Conservation (phyloP, 2,888 invertebrate genomes). For the Coremacera marginata region DNA sequence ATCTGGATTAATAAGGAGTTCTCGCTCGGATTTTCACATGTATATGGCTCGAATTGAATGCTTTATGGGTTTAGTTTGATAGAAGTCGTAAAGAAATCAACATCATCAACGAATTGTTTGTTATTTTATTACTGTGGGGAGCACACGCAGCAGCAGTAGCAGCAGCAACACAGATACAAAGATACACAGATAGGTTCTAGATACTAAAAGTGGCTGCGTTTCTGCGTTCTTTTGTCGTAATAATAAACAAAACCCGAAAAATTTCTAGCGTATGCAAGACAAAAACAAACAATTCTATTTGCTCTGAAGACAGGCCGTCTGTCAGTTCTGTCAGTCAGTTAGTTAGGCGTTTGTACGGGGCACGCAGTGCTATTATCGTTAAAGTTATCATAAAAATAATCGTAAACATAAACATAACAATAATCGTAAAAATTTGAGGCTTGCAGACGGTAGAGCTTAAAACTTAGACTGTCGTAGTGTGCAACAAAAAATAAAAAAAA, state of each 20-base stretch:
- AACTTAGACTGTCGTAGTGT: not conserved
- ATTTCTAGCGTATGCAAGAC: not conserved
- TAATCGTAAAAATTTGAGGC: slow-evolving; percentile 61
- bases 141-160: slow-evolving; percentile 50
- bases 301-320: not conserved
- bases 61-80: slow-evolving; percentile 71
- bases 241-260: not conserved
- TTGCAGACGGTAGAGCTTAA: too few species aligned
- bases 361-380: slow-evolving; percentile 52
- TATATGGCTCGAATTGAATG: slow-evolving; percentile 70
- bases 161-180: slow-evolving; percentile 3
- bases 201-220: too few species aligned
- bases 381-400: slow-evolving; percentile 68
- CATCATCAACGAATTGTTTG: slow-evolving; percentile 59
- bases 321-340: not conserved
- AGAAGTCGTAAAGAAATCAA: slow-evolving; percentile 72
- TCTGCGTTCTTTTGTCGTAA: too few species aligned
- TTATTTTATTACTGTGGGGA: slow-evolving; percentile 37
- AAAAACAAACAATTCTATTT: not conserved
- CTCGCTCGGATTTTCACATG: slow-evolving; percentile 70
- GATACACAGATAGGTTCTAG: slow-evolving; percentile 6
- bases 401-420: slow-evolving; percentile 66
- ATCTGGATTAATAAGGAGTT: slow-evolving; percentile 69
- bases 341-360: slow-evolving; percentile 23
- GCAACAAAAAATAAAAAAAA: not conserved